Conservation (phyloP, 2,888 invertebrate species). For the Gymnosoma rotundatum region DNA sequence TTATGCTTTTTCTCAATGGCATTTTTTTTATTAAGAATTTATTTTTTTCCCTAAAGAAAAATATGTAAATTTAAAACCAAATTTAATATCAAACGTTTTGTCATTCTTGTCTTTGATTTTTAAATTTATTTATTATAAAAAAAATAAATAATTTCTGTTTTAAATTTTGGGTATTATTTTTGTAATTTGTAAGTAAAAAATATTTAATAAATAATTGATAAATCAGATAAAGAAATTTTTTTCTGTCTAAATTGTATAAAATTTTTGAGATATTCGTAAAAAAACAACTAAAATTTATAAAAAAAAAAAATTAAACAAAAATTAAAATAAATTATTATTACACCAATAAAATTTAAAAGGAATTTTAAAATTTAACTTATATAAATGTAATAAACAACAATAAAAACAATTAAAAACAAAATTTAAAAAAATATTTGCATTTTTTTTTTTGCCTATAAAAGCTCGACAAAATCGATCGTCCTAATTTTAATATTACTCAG, state of each 20-base stretch:
- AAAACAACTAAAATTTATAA: conserved; percentile 9
- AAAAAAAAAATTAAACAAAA: background rate
- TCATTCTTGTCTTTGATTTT: conserved; percentile 36
- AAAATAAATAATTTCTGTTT: conserved; percentile 14
- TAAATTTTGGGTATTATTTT: conserved; percentile 49
- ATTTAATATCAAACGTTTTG: conserved; percentile 19
- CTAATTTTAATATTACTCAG: too few relatives aligned
- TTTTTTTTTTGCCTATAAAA: too few relatives aligned
- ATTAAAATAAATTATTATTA: conserved; percentile 49
- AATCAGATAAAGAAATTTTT: conserved; percentile 20
- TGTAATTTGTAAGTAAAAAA: conserved; percentile 44
- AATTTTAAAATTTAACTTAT: conserved; percentile 71
- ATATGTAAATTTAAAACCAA: conserved; percentile 53
- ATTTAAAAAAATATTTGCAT: background rate
- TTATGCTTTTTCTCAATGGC: conserved; percentile 73
- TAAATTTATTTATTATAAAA: conserved; percentile 37
- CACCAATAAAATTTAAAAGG: conserved; percentile 56
- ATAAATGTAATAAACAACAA: conserved; percentile 76
- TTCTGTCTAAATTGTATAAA: conserved; percentile 69
- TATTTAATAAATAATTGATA: background rate
- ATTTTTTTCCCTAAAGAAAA: conserved; percentile 79
- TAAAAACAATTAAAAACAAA: conserved; percentile 61
- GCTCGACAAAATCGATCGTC: too few relatives aligned
- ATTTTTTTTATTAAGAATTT: conserved; percentile 76
- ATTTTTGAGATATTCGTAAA: conserved; percentile 59